These are phyloP conservation scores for Drosophila guanche DNA, from an alignment of 1,140 invertebrate species.

Conservation along the genomic window DNA sequence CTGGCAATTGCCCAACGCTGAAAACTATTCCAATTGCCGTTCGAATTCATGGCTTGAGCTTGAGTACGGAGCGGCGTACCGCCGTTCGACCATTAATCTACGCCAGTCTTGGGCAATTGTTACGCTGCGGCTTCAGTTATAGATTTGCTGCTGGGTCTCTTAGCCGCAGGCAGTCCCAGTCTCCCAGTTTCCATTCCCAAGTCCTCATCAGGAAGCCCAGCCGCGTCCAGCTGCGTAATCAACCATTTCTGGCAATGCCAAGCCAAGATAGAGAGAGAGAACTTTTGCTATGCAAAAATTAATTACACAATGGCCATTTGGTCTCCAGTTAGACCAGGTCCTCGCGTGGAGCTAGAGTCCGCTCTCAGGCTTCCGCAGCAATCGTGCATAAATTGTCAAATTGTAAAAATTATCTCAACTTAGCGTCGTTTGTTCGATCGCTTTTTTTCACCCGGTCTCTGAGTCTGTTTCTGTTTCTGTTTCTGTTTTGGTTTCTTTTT, in stretches of 20 bases:
- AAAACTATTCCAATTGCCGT: conserved; percentile 30
- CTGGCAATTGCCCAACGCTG: conserved; percentile 34
- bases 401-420: conserved; percentile 81
- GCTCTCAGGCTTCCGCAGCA: conserved; percentile 46
- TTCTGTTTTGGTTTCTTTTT: background rate
- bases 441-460: conserved; percentile 9
- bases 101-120: conserved; percentile 59
- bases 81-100: conserved; percentile 53
- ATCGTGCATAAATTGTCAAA: conserved; percentile 81
- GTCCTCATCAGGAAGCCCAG: conserved; percentile 68
- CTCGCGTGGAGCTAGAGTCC: conserved; percentile 12
- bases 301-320: conserved; percentile 70
- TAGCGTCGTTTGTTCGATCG: conserved; percentile 56
- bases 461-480: no score
- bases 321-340: conserved; percentile 9
- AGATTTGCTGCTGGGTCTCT: conserved; percentile 11
- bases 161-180: conserved; percentile 64
- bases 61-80: conserved; percentile 22
- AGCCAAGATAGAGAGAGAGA: conserved; percentile 45
- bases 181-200: conserved; percentile 18
- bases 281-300: conserved; percentile 70
- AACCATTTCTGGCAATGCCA: conserved; percentile 24
- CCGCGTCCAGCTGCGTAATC: conserved; percentile 51
- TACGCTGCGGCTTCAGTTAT: conserved; percentile 45
- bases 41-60: conserved; percentile 32